These are phyloP conservation scores for Drosophila ambigua DNA, from an alignment of 1,140 invertebrate genomes.

Conservation along the genomic window DNA sequence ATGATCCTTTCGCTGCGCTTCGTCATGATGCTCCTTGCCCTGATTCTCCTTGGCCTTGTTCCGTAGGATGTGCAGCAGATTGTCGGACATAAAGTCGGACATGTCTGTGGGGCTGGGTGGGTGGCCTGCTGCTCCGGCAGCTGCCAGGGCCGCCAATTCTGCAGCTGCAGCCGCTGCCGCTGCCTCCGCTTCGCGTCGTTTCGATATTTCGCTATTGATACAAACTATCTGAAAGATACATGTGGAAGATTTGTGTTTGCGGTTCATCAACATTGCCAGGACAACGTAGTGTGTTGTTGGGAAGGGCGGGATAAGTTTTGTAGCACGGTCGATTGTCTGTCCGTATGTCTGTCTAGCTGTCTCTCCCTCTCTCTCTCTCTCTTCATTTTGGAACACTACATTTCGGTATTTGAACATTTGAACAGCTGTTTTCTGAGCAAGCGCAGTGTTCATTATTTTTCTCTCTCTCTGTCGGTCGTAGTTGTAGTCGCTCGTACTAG, in stretches of 20 bases:
- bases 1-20: neutral
- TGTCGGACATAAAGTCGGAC: constrained; percentile 50
- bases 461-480: constrained; percentile 1
- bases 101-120: constrained; percentile 9
- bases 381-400: constrained; percentile 18
- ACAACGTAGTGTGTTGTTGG: constrained; percentile 22
- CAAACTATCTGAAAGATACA: constrained; percentile 80
- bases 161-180: constrained; percentile 27
- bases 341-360: neutral
- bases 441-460: constrained; percentile 32
- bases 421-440: constrained; percentile 50
- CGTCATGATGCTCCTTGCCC: constrained; percentile 3
- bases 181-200: constrained; percentile 57
- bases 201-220: constrained; percentile 73
- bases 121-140: neutral
- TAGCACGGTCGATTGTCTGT: constrained; percentile 11
- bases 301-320: constrained; percentile 2
- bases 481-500: neutral
- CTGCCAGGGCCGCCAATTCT: constrained; percentile 9
- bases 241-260: constrained; percentile 66
- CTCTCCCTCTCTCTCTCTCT: constrained; percentile 1
- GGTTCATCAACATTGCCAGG: constrained; percentile 68
- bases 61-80: constrained; percentile 37
- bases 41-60: constrained; percentile 32
- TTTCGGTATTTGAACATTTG: constrained; percentile 37